Evolutionary conservation across 1,140 invertebrate species (phyloP), one percentile per base, ranked within the genome.

Genomic region (Wasmannia auropunctata): DNA sequence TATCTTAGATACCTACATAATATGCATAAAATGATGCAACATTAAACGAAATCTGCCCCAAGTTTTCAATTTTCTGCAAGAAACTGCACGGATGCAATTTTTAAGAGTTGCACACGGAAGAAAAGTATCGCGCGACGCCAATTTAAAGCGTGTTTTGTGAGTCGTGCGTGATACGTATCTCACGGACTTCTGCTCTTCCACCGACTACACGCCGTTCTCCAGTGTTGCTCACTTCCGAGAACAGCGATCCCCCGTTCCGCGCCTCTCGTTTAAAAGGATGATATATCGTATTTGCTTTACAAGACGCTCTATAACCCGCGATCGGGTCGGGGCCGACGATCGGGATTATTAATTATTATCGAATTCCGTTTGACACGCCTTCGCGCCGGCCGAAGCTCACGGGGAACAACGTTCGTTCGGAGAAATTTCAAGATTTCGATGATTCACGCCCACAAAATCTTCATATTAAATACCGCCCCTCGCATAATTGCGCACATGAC

Each of bases 221-320:
- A 56, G n/a, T 14, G 34, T n/a, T 43, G 51, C 4, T 46, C 67
- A 54, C 67, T 83, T 83, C 79, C 51, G 67, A 58, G 79, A 83
- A 74, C 40, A 58, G 37, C 54, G 67, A 7, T 34, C 37, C 65
- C 70, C 22, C 19, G 49, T 34, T 81, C 65, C 28, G 65, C 65
- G 37, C 37, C 67, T 40, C 72, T 77, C 72, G 72, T 85, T 85
- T 85, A 77, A 85, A 85, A 77, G 31, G 46, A 85, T 85, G 81
- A 85, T 85, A 85, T 77, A 85, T 77, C 72, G 81, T 75, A 85
- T 85, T 85, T 77, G 81, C 67, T 83, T 83, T 74, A 83, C 67
- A 83, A 58, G 79, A 74, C 79, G 79, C 54, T 83, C 67, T 58
- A 83, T 83, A 72, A 72, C 37, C 37, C 25, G 37, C 25, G 51